Percentiles rank a stretch among this genome's conserved stretches.
Conservation (phyloP, 1,140 invertebrate genomes). For the Rhopalosiphum maidis region DNA sequence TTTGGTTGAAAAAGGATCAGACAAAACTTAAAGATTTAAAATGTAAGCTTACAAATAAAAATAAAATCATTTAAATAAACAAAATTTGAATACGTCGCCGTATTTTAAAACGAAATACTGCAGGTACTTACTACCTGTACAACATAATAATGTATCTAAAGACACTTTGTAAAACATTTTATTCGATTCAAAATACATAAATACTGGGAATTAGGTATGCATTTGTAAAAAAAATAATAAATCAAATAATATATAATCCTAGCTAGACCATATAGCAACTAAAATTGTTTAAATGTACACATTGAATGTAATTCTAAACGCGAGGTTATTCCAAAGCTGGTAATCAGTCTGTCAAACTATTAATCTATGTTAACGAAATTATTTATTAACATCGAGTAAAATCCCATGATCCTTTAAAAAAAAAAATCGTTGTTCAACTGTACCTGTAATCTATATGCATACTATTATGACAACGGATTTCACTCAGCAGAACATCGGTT, state of each 20-base stretch:
- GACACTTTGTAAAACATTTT: not conserved
- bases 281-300: not conserved
- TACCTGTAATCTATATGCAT: not conserved
- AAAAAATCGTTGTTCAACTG: not conserved
- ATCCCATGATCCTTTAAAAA: not conserved
- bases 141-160: too few relatives aligned
- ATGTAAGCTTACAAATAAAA: too few relatives aligned
- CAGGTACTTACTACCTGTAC: too few relatives aligned
- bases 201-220: not conserved
- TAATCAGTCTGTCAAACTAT: conserved; percentile 14
- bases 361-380: not conserved
- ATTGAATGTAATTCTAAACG: not conserved
- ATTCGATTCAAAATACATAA: not conserved
- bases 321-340: not conserved
- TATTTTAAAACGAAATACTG: too few relatives aligned
- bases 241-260: not conserved
- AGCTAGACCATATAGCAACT: not conserved
- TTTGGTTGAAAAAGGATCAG: not conserved
- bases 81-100: too few relatives aligned
- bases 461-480: not conserved
- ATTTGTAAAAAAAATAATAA: not conserved
- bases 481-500: not conserved
- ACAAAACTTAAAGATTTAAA: not conserved
- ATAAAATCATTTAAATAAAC: too few relatives aligned
- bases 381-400: not conserved